Percentiles rank a stretch among this genome's conserved stretches.
Evolutionary conservation across 2,113 vertebrate genomes (phyloP).

Genomic region (Hylia prasina): DNA sequence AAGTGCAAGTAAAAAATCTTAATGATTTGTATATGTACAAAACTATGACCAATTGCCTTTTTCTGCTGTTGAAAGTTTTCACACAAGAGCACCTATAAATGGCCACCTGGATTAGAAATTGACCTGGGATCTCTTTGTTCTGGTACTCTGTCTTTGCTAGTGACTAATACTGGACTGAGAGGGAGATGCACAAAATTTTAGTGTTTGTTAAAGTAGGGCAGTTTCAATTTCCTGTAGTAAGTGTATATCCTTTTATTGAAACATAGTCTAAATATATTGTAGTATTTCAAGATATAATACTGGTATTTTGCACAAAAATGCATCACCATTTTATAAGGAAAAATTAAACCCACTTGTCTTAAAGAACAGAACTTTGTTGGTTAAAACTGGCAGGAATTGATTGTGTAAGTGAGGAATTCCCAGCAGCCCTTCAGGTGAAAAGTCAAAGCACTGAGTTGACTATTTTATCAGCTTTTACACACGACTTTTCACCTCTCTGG

Average conservation of each 20-base stretch:
- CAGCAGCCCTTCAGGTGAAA: neutral
- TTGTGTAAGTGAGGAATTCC: neutral
- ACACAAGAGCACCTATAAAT: neutral
- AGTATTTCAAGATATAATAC: neutral
- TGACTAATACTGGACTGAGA: neutral
- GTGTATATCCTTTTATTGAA: neutral
- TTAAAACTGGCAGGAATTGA: neutral
- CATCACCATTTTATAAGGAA: neutral
- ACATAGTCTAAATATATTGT: neutral
- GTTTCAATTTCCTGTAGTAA: neutral
- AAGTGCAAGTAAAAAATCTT: slow-evolving; percentile 24
- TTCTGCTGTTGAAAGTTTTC: neutral
- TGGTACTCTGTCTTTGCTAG: neutral
- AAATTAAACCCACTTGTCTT: neutral
- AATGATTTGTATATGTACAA: neutral
- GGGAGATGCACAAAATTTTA: neutral
- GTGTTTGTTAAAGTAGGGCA: neutral
- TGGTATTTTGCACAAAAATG: neutral
- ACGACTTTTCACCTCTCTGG: neutral
- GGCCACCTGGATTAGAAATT: neutral
- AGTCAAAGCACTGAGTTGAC: neutral
- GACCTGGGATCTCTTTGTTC: neutral
- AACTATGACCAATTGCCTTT: neutral
- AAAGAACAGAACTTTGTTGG: neutral
- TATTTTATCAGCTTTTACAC: neutral